Evolutionary conservation across 2,888 invertebrate genomes (phyloP).

Genomic region (Xestia sexstrigata): DNA sequence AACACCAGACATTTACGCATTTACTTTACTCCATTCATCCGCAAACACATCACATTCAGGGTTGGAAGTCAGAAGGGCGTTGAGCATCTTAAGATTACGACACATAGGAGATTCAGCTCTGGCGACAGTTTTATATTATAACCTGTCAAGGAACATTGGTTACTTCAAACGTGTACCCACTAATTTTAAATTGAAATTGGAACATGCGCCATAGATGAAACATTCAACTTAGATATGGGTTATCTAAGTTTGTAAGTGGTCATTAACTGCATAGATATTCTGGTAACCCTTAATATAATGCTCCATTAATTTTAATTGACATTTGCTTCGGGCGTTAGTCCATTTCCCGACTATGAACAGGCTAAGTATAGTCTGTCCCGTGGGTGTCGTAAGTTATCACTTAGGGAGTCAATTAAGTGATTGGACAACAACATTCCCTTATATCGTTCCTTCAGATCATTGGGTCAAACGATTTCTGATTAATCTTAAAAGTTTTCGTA

Average conservation of each 20-base stretch:
- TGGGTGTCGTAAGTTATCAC: constrained; percentile 39
- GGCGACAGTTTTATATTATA: not conserved
- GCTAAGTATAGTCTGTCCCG: constrained; percentile 25
- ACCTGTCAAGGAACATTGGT: not conserved
- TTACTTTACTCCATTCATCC: too few relatives aligned
- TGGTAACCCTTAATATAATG: constrained; percentile 19
- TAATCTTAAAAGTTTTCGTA: constrained; percentile 13
- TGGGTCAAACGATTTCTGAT: constrained; percentile 3
- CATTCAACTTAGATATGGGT: not conserved
- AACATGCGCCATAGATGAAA: not conserved
- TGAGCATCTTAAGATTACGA: too few relatives aligned
- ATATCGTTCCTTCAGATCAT: constrained; percentile 6
- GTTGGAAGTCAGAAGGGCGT: too few relatives aligned
- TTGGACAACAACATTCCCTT: constrained; percentile 6
- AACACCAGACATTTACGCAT: too few relatives aligned
- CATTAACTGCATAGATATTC: constrained; percentile 12
- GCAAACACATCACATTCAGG: too few relatives aligned
- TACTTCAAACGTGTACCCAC: not conserved
- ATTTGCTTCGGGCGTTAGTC: constrained; percentile 12
- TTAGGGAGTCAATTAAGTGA: constrained; percentile 39
- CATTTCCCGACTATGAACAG: not conserved
- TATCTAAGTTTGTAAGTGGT: not conserved
- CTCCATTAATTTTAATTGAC: constrained; percentile 40
- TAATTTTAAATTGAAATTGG: not conserved
- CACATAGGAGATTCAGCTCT: too few relatives aligned